Evolutionary conservation across 2,113 vertebrate genomes (phyloP).

Genomic region (Lophura nycthemera): DNA sequence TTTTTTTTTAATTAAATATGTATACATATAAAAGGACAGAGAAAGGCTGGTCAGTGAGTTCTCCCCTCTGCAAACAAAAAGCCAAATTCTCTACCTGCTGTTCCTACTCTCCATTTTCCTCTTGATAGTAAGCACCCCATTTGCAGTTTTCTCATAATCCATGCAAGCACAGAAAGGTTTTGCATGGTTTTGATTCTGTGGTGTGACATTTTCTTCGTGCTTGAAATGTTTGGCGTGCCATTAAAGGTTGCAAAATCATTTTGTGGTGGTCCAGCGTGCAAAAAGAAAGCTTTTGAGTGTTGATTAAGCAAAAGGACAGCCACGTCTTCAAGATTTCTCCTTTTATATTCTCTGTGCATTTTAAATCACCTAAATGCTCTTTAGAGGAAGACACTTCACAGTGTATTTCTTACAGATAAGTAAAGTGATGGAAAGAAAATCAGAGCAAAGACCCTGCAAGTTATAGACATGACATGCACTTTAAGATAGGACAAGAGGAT

Average conservation of each 20-base stretch:
- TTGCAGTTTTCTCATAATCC: constrained; percentile 31
- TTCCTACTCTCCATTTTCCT: background rate
- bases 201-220: constrained; percentile 43
- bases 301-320: constrained; percentile 12
- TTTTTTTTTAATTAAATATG: background rate
- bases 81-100: background rate
- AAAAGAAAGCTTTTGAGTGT: constrained; percentile 13
- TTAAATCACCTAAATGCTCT: background rate
- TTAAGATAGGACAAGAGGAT: background rate
- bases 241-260: constrained; percentile 21
- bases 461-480: background rate
- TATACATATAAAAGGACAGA: background rate
- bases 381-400: constrained; percentile 5
- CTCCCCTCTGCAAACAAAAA: background rate
- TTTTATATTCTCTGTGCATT: constrained; percentile 27
- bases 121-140: background rate
- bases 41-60: background rate
- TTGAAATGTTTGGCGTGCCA: constrained; percentile 21
- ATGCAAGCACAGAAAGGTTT: constrained; percentile 18
- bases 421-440: background rate
- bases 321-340: background rate
- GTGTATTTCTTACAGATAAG: background rate
- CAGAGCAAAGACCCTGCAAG: background rate
- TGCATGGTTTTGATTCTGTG: constrained; percentile 19
- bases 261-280: constrained; percentile 9